phyloP scores from a whole-genome alignment of 2,888 invertebrate genomes.

The Ochropacha duplaris region DNA sequence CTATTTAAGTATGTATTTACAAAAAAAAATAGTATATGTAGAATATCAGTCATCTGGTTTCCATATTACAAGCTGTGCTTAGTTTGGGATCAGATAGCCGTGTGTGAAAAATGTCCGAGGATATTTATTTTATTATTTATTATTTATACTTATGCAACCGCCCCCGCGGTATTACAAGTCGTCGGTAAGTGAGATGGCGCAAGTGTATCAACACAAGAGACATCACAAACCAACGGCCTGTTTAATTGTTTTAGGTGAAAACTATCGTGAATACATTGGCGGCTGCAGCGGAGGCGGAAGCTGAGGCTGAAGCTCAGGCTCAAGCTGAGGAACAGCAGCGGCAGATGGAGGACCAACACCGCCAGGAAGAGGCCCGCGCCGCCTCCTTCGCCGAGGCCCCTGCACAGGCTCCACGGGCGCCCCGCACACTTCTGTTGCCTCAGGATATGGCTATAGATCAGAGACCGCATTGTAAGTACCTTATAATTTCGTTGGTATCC shows the following conservation, averaged over 20 bases:
- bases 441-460: conserved; percentile 84
- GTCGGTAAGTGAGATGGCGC: too few relatives aligned
- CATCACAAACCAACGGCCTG: too few relatives aligned
- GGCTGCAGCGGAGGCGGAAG: conserved; percentile 66
- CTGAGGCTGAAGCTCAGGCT: conserved; percentile 59
- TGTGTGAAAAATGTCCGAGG: too few relatives aligned
- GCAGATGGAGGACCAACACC: conserved; percentile 44
- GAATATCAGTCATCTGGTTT: too few relatives aligned
- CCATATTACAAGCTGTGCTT: too few relatives aligned
- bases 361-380: conserved; percentile 29
- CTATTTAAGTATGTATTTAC: too few relatives aligned
- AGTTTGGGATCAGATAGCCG: too few relatives aligned
- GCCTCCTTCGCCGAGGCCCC: conserved; percentile 52
- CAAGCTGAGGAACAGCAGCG: conserved; percentile 54
- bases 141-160: too few relatives aligned
- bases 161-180: too few relatives aligned
- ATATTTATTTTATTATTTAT: too few relatives aligned
- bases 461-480: conserved; percentile 90
- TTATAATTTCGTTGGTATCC: not conserved
- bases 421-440: conserved; percentile 82
- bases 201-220: too few relatives aligned
- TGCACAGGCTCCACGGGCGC: conserved; percentile 72
- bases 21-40: too few relatives aligned
- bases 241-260: conserved; percentile 57
- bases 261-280: conserved; percentile 74